phyloP scores from a whole-genome alignment of 23 tunicate species.

The Halocynthia aurantium region DNA sequence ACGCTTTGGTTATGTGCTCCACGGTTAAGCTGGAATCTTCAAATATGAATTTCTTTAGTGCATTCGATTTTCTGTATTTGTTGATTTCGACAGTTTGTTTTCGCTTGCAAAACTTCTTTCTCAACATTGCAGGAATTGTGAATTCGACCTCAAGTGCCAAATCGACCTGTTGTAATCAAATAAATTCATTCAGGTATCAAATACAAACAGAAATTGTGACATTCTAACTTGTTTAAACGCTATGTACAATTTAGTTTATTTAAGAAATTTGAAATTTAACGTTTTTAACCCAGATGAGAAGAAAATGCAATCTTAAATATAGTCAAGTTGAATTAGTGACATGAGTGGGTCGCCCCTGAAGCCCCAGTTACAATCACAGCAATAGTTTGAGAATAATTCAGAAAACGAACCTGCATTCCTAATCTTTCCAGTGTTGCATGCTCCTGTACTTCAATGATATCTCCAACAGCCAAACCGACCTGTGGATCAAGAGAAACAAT shows the following conservation, averaged over 20 bases:
- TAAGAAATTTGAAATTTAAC: no score
- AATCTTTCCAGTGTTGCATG: slow-evolving; percentile 94
- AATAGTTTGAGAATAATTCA: background rate
- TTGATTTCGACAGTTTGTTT: slow-evolving; percentile 85
- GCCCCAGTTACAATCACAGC: no score
- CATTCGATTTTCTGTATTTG: slow-evolving; percentile 75
- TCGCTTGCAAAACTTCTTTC: slow-evolving; percentile 60
- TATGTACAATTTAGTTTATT: no score
- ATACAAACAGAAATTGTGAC: no score
- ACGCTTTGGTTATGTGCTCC: slow-evolving; percentile 69
- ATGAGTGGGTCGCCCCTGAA: no score
- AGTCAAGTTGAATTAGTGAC: no score
- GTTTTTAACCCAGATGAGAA: no score
- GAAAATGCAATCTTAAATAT: no score
- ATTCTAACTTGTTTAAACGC: no score
- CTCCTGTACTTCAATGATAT: slow-evolving; percentile 91
- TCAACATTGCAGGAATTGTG: slow-evolving; percentile 66
- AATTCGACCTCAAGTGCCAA: slow-evolving; percentile 86
- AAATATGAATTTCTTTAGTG: slow-evolving; percentile 53
- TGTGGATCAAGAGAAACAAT: background rate
- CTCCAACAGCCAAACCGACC: slow-evolving; percentile 99
- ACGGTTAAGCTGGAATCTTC: slow-evolving; percentile 63
- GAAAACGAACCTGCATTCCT: slow-evolving; percentile 71
- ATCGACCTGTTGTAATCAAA: slow-evolving; percentile 43
- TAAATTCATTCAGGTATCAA: no score